Evolutionary conservation across 2,888 invertebrate species (phyloP).

Genomic region (Myathropa florea): DNA sequence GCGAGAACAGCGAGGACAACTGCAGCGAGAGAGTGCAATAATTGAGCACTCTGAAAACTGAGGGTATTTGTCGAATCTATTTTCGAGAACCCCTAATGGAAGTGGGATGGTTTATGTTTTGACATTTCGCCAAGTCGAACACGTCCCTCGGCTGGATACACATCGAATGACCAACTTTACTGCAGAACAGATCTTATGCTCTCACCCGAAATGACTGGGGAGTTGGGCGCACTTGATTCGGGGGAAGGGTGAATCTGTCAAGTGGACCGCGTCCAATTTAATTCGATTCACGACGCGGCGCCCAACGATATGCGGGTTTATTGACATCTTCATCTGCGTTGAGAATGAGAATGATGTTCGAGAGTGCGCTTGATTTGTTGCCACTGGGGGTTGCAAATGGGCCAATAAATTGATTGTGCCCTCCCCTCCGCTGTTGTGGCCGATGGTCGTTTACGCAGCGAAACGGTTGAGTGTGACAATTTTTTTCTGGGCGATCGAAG

Average conservation of each 20-base stretch:
- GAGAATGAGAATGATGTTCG: slow-evolving; percentile 7
- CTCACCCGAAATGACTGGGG: no score
- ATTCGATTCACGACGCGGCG: slow-evolving; percentile 5
- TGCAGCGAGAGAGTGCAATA: not conserved
- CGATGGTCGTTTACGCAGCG: not conserved
- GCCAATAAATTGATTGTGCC: slow-evolving; percentile 35
- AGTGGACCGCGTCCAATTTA: slow-evolving; percentile 5
- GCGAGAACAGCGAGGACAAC: not conserved
- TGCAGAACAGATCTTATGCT: not conserved
- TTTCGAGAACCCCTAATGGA: slow-evolving; percentile 43
- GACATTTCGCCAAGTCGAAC: slow-evolving; percentile 55
- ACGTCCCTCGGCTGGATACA: slow-evolving; percentile 23
- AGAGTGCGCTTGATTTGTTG: slow-evolving; percentile 26
- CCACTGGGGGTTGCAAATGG: slow-evolving; percentile 31
- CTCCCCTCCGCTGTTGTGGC: no score
- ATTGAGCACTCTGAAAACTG: not conserved
- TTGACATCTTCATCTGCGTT: slow-evolving; percentile 43
- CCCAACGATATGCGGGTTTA: slow-evolving; percentile 26
- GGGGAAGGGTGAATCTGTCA: not conserved
- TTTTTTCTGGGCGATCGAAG: not conserved
- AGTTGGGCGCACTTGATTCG: not conserved
- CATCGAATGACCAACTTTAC: slow-evolving; percentile 31
- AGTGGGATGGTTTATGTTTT: slow-evolving; percentile 36
- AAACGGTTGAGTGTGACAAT: not conserved
- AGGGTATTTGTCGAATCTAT: slow-evolving; percentile 19